These are phyloP conservation scores for Ceyx erithaca DNA, from an alignment of 2,797 vertebrate species.

Conservation along the genomic window DNA sequence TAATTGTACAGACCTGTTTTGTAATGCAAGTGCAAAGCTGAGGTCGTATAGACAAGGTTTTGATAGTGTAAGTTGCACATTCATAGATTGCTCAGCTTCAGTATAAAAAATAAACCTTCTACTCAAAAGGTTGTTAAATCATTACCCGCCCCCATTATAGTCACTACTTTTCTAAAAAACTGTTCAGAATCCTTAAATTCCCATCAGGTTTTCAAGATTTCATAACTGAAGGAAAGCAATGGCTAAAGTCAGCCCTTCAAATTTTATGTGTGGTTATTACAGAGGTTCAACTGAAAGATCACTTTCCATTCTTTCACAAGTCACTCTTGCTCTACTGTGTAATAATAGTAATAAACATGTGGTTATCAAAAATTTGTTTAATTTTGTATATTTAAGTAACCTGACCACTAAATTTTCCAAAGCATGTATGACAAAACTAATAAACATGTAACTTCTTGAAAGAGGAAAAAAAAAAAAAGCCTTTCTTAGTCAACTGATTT, in stretches of 20 bases:
- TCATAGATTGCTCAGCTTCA: background rate
- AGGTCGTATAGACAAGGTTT: background rate
- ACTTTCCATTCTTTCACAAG: background rate
- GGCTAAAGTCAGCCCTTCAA: background rate
- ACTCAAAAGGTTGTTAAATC: background rate
- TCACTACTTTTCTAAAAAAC: background rate
- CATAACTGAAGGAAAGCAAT: background rate
- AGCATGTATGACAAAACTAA: background rate
- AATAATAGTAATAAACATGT: background rate
- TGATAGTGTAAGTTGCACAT: background rate
- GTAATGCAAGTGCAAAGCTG: background rate
- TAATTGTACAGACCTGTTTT: background rate
- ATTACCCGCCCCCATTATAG: background rate
- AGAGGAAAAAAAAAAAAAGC: background rate
- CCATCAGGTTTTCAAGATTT: background rate
- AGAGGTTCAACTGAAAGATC: background rate
- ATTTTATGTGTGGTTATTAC: background rate
- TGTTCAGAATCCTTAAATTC: background rate
- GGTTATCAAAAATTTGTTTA: background rate
- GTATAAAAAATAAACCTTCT: background rate
- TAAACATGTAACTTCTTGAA: background rate
- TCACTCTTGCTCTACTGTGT: background rate
- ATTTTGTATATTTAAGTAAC: background rate
- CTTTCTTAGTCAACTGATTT: background rate
- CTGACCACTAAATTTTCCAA: background rate